Evolutionary conservation across 2,888 invertebrate genomes (phyloP), one percentile per base, ranked within the genome.

Genomic region (Desoria tigrina): DNA sequence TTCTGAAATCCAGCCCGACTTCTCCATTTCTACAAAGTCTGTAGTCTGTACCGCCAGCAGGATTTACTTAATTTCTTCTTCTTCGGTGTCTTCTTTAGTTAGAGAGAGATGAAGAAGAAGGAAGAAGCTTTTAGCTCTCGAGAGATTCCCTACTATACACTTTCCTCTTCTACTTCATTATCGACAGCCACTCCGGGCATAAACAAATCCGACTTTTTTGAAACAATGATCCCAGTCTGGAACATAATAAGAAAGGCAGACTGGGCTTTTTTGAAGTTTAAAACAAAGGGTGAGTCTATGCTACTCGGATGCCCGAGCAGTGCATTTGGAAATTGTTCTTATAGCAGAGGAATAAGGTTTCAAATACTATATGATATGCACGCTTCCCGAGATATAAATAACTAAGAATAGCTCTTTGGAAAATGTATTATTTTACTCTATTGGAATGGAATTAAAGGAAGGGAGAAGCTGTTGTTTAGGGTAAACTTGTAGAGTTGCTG

Each of bases 151-250:
- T n/a, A n/a, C n/a, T n/a, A n/a, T 32, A 7, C 32, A 11, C 32
- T 32, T 45, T 6, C 6, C 45, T 45, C 45, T 45, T 16, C 16
- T n/a, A 11, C n/a, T 16, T 24, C 16, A 24, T 24, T 51, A 51
- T 51, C 51, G 51, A 51, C 51, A 51, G 24, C 51, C 51, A 24
- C 51, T 51, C 26, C 24, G 21, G 51, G 51, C 24, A 51, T 51
- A 51, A 51, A 51, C 51, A 51, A 51, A 51, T 51, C 26, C 51
- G 24, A 24, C 24, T 51, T 51, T 51, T 51, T 51, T 51, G 51
- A 51, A 51, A 51, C 51, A 51, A 51, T 51, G 51, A 11, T 24
- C 51, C 26, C 24, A 21, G 26, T 51, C n/a, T 21, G 9, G n/a
- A 6, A 21, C 21, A 45, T 11, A 45, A 16, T 16, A 45, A 21